Evolutionary conservation across 2,797 vertebrate species (phyloP).

Genomic region (Chaetodon trifasciatus): DNA sequence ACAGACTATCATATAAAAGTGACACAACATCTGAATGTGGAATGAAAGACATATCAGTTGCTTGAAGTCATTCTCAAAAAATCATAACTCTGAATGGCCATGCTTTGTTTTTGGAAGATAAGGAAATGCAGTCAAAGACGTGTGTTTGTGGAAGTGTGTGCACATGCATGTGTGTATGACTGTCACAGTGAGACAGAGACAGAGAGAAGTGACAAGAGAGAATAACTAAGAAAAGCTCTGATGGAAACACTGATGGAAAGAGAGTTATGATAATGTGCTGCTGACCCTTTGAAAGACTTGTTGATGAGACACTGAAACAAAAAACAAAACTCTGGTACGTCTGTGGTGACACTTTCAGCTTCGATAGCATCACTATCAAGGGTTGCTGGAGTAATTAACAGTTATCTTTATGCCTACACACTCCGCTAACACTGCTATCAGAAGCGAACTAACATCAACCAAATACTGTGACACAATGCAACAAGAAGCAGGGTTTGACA

Average conservation of each 20-base stretch:
- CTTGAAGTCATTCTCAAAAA: slow-evolving; percentile 56
- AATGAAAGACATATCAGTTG: slow-evolving; percentile 46
- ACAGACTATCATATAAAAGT: slow-evolving; percentile 46
- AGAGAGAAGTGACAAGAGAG: slow-evolving; percentile 7
- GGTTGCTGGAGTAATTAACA: slow-evolving; percentile 22
- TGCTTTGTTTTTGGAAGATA: slow-evolving; percentile 56
- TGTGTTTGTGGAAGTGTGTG: slow-evolving; percentile 1
- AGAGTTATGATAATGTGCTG: slow-evolving; percentile 34
- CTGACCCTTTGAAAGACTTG: slow-evolving; percentile 49
- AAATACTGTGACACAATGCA: slow-evolving; percentile 9
- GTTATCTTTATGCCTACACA: not conserved
- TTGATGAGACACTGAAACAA: slow-evolving; percentile 35
- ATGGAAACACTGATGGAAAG: not conserved
- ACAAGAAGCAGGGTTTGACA: not conserved
- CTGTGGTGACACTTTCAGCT: slow-evolving; percentile 25
- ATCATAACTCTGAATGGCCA: slow-evolving; percentile 20
- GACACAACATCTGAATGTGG: slow-evolving; percentile 45
- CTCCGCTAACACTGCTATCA: slow-evolving; percentile 20
- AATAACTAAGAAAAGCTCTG: slow-evolving; percentile 4
- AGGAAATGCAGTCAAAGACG: slow-evolving; percentile 36
- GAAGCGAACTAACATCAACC: not conserved
- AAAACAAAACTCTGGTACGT: slow-evolving; percentile 29
- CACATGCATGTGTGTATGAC: slow-evolving; percentile 6
- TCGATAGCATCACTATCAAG: slow-evolving; percentile 29
- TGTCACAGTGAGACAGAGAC: not conserved